Base-by-base conservation (phyloP, 1,140 invertebrate species). In the Proctacanthus coquilletti region DNA sequence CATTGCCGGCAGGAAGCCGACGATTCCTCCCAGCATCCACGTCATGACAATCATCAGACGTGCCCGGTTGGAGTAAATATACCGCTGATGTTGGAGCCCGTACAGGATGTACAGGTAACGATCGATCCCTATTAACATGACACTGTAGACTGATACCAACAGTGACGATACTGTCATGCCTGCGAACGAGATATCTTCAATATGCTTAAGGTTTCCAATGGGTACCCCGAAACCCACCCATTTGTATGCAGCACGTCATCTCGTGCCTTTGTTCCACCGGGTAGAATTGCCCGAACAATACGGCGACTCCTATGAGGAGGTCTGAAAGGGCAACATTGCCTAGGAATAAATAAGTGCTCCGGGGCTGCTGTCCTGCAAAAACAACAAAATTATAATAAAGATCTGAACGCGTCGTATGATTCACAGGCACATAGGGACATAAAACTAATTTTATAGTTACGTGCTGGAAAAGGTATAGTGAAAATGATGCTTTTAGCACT, bases 271-370 rank as follows among this genome's bases (percentile, higher is more conserved):
- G 18, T 21, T 46, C 17, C 33, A 45, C 48, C 17, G 69, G 67
- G 38, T 62, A 60, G 11, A 52, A 41, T 32, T 65, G 59, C 3
- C 66, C 67, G 44, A 70, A 65, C 9, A 73, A 51, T 3, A 70
- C 56, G 1, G 66, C 62, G 13, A 66, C 40, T 6, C 69, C 68
- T 8, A 65, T 66, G 5, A 72, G 51, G 14, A 67, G 59, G 48
- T 73, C 69, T 2, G 68, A 63, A 8, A 71, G 51, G 1, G 68
- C 69, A 3, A 73, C 66, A 49, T 73, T 73, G 4, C 70, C 70
- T 5, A 73, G 55, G 25, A 73, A 56, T 14, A 71, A 49, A 47
- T 72, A 72, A 1, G 68, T 71, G 31, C 65, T 68, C 41, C 66
- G 63, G 5, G 64, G 68, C 44, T 69, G 58, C 41, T 65, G 58